Conservation (phyloP, 1,140 invertebrate species). For the Laupala kohalensis region DNA sequence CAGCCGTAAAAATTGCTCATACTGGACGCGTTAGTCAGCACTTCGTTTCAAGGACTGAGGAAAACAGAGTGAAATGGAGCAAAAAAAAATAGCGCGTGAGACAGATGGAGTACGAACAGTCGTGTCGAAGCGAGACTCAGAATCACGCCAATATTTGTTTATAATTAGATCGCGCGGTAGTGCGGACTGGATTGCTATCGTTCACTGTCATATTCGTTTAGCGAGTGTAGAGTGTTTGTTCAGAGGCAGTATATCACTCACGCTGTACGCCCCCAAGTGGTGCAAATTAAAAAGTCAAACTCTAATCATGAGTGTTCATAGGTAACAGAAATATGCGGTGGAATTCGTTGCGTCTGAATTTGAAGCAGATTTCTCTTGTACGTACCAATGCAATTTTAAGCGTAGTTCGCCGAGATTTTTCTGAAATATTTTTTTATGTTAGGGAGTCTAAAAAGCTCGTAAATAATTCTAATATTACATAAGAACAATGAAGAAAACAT, state of each 20-base stretch:
- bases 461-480: too few relatives aligned
- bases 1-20: background rate
- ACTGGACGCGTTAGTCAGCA: background rate
- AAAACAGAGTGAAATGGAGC: background rate
- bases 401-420: too few relatives aligned
- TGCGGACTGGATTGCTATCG: background rate
- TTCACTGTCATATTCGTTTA: background rate
- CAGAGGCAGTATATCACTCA: background rate
- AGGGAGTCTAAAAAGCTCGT: too few relatives aligned
- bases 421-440: too few relatives aligned
- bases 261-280: background rate
- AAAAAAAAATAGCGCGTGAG: too few relatives aligned
- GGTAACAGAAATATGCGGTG: too few relatives aligned
- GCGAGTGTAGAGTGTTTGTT: background rate
- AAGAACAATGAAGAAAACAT: too few relatives aligned
- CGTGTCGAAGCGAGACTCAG: background rate
- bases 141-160: background rate
- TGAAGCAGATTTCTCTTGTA: too few relatives aligned
- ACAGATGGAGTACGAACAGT: background rate
- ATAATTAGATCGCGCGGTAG: background rate
- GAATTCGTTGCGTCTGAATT: too few relatives aligned
- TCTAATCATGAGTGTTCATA: too few relatives aligned
- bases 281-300: background rate
- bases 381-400: too few relatives aligned
- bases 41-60: background rate